Conservation (phyloP, 2,113 vertebrate genomes). For the Nothoprocta perdicaria region DNA sequence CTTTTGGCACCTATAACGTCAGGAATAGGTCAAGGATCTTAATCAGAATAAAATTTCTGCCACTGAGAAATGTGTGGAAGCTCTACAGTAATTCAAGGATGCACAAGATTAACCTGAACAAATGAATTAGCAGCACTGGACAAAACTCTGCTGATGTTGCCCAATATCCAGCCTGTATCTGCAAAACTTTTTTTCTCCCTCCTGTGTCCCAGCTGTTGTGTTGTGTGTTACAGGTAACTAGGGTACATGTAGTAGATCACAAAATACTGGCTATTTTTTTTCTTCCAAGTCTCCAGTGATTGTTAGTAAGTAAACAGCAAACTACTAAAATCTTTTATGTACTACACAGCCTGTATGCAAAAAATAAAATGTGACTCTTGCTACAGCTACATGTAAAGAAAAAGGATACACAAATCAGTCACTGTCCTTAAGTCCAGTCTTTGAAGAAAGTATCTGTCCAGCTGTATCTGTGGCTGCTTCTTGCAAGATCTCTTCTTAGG, state of each 20-base stretch:
- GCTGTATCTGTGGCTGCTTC: neutral
- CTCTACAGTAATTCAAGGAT: neutral
- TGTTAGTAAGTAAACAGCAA: neutral
- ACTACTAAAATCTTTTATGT: neutral
- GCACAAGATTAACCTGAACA: neutral
- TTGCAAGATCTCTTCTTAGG: neutral
- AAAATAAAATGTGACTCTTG: fast-evolving
- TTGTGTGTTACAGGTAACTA: neutral
- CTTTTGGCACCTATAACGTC: neutral
- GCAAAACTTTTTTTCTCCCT: neutral
- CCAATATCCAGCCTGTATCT: neutral
- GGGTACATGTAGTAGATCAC: neutral
- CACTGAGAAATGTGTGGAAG: neutral
- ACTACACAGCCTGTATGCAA: neutral
- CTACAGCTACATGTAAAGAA: neutral
- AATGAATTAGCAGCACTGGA: neutral
- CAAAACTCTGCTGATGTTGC: neutral
- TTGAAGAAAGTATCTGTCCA: neutral
- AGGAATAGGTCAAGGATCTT: neutral
- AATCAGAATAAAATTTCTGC: neutral
- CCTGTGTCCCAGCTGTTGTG: too few species aligned
- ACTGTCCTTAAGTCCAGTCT: neutral
- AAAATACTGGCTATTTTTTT: neutral
- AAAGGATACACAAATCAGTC: neutral
- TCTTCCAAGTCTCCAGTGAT: neutral